These are phyloP conservation scores for Noctilio leporinus DNA, from an alignment of 2,113 vertebrate species.

Conservation along the genomic window DNA sequence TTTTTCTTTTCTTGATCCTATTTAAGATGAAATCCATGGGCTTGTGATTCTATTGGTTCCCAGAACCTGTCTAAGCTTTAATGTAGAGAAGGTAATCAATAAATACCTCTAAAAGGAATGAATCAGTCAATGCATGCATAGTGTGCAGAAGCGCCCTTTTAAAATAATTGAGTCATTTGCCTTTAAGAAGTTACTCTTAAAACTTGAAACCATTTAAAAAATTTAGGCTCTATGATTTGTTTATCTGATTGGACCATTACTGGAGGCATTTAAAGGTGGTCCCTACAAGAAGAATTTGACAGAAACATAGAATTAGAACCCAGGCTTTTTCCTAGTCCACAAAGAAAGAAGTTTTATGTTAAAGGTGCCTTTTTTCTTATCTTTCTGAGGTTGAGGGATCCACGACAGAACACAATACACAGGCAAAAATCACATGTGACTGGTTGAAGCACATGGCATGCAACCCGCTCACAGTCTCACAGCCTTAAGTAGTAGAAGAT, in stretches of 20 bases:
- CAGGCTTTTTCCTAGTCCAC: background rate
- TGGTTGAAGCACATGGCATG: background rate
- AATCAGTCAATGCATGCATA: background rate
- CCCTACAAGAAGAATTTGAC: background rate
- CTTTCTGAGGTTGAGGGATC: background rate
- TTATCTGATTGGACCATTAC: background rate
- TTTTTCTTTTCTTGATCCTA: background rate
- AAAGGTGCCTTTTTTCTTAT: background rate
- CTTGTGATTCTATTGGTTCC: background rate
- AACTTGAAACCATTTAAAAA: conserved; percentile 36
- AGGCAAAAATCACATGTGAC: background rate
- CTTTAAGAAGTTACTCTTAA: background rate
- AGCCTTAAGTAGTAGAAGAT: conserved; percentile 61
- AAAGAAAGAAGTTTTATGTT: background rate
- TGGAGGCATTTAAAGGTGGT: background rate
- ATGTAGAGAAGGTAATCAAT: background rate
- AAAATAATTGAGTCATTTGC: conserved; percentile 39
- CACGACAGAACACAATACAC: background rate
- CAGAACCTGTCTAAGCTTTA: background rate
- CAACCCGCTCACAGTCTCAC: conserved; percentile 26
- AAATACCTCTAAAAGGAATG: background rate
- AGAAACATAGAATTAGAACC: background rate
- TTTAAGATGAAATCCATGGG: background rate
- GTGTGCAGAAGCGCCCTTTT: background rate
- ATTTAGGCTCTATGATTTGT: background rate